phyloP scores from a whole-genome alignment of 92 coral and sea anemone genomes.

The Paramuricea clavata region DNA sequence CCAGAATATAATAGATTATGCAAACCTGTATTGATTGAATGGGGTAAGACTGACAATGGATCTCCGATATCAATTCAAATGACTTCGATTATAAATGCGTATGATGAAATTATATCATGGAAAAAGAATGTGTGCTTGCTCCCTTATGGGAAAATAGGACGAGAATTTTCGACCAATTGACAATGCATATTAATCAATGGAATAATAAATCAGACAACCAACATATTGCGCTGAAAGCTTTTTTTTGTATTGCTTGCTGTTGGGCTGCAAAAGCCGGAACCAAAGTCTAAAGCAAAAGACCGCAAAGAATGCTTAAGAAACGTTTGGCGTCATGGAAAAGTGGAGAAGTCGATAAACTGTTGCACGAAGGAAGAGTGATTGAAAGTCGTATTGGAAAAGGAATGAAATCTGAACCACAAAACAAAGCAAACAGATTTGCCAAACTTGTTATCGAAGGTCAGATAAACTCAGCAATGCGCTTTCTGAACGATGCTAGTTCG shows the following conservation, averaged over 20 bases:
- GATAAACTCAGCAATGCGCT: conserved; percentile 64
- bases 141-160: background rate
- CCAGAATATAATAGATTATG: too few relatives aligned
- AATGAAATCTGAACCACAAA: conserved; percentile 56
- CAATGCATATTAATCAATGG: too few relatives aligned
- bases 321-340: conserved; percentile 65
- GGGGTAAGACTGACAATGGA: background rate
- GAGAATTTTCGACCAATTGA: background rate
- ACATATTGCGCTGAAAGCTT: conserved; percentile 68
- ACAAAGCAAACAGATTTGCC: conserved; percentile 71
- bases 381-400: conserved; percentile 43
- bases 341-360: conserved; percentile 73
- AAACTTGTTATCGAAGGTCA: conserved; percentile 72
- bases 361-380: too few relatives aligned
- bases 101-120: background rate
- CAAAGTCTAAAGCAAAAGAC: conserved; percentile 69
- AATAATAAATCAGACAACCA: conserved; percentile 61
- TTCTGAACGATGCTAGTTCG: conserved; percentile 53
- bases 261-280: too few relatives aligned
- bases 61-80: background rate
- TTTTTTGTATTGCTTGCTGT: conserved; percentile 71
- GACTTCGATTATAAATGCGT: background rate
- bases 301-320: conserved; percentile 69
- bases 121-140: background rate
- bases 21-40: background rate